Conservation (phyloP, 2,888 invertebrate species). For the Aradus depressus region DNA sequence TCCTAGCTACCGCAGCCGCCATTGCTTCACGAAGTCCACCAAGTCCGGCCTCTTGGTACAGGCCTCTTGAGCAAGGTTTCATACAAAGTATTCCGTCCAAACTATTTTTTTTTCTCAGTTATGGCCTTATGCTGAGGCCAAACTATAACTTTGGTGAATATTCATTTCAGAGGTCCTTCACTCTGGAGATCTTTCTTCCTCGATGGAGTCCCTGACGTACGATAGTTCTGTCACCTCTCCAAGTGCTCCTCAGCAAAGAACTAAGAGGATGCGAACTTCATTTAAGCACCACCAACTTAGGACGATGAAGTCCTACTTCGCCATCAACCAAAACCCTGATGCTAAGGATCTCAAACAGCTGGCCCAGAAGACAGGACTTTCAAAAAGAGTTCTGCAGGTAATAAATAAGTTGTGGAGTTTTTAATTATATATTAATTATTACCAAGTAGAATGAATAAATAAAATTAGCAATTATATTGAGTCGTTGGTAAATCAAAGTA, state of each 20-base stretch:
- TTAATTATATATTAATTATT: background rate
- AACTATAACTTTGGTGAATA: too few species aligned
- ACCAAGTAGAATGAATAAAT: background rate
- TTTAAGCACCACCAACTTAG: conserved; percentile 98
- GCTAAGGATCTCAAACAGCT: conserved; percentile 97
- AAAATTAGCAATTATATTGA: background rate
- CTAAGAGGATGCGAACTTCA: conserved; percentile 95
- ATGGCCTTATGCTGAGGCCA: too few species aligned
- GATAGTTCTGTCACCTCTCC: conserved; percentile 36
- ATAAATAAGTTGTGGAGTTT: too few species aligned
- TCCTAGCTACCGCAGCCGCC: too few species aligned
- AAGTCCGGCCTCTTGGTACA: too few species aligned
- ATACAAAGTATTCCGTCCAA: too few species aligned
- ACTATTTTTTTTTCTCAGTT: too few species aligned
- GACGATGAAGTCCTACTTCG: conserved; percentile 98
- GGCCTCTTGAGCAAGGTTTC: too few species aligned
- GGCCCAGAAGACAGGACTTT: conserved; percentile 95
- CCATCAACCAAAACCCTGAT: conserved; percentile 98
- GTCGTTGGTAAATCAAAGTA: background rate
- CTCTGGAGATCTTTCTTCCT: conserved; percentile 57
- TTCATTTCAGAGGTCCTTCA: conserved; percentile 57
- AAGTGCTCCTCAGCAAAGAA: conserved; percentile 40
- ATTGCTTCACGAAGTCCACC: too few species aligned
- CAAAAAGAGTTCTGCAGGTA: conserved; percentile 96
- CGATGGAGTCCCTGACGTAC: conserved; percentile 65